Percentiles rank a stretch among this genome's conserved stretches.
These are phyloP conservation scores for Chamaedrilus cognettii DNA, from an alignment of 2,888 invertebrate genomes.

Conservation along the genomic window DNA sequence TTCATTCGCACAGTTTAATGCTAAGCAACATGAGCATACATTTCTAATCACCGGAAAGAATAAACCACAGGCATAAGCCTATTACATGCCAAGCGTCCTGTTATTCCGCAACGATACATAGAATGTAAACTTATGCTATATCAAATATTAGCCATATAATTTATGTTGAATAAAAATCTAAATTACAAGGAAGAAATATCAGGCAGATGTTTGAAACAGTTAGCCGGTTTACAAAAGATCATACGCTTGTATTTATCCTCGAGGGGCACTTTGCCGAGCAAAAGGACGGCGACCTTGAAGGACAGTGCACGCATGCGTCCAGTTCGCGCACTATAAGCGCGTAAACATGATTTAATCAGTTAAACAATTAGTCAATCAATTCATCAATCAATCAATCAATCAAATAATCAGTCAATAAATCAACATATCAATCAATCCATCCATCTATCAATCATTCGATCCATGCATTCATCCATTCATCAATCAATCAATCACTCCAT, in stretches of 20 bases:
- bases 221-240: too few relatives aligned
- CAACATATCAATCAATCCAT: not conserved
- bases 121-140: too few relatives aligned
- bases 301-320: constrained; percentile 70
- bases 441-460: not conserved
- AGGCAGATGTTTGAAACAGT: too few relatives aligned
- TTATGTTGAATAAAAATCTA: too few relatives aligned
- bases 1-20: too few relatives aligned
- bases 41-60: too few relatives aligned
- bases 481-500: not conserved
- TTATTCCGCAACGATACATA: too few relatives aligned
- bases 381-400: not conserved
- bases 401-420: not conserved
- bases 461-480: not conserved
- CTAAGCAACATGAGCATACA: too few relatives aligned
- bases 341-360: not conserved
- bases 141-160: too few relatives aligned
- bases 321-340: constrained; percentile 42
- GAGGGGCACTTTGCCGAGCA: constrained; percentile 70
- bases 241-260: constrained; percentile 68
- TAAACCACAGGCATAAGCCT: too few relatives aligned
- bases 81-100: too few relatives aligned
- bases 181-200: too few relatives aligned
- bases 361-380: constrained; percentile 3
- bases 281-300: constrained; percentile 70